Evolutionary conservation across 2,797 vertebrate genomes (phyloP).

Genomic region (Hydrophis major): DNA sequence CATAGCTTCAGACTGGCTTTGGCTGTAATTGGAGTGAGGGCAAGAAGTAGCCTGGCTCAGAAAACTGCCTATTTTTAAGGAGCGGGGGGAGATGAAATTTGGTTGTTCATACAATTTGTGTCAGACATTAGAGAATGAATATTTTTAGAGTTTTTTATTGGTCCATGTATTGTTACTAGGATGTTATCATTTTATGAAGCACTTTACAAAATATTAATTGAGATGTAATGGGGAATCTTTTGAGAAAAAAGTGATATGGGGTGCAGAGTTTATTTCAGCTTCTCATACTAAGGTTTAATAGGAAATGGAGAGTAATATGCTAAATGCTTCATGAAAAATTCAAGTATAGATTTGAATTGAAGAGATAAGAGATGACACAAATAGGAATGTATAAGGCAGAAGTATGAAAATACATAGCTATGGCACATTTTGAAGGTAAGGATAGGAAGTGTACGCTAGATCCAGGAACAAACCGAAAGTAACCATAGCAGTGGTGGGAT

Average conservation of each 20-base stretch:
- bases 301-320: neutral
- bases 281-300: neutral
- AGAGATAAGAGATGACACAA: neutral
- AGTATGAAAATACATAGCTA: neutral
- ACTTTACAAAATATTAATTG: neutral
- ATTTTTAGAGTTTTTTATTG: slow-evolving; percentile 17
- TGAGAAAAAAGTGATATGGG: neutral
- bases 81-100: neutral
- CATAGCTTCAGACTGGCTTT: neutral
- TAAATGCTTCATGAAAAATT: neutral
- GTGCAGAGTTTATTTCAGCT: neutral
- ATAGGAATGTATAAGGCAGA: neutral
- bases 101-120: neutral
- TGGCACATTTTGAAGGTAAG: neutral
- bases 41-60: neutral
- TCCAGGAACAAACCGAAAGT: neutral
- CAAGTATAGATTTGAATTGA: neutral
- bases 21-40: neutral
- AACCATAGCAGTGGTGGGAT: too few species aligned
- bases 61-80: neutral
- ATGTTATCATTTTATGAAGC: neutral
- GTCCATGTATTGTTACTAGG: neutral
- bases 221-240: neutral
- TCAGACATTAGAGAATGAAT: neutral
- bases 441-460: neutral